Evolutionary conservation across 2,797 vertebrate genomes (phyloP), one percentile per base, ranked within the genome.

Genomic region (Strix occidentalis): DNA sequence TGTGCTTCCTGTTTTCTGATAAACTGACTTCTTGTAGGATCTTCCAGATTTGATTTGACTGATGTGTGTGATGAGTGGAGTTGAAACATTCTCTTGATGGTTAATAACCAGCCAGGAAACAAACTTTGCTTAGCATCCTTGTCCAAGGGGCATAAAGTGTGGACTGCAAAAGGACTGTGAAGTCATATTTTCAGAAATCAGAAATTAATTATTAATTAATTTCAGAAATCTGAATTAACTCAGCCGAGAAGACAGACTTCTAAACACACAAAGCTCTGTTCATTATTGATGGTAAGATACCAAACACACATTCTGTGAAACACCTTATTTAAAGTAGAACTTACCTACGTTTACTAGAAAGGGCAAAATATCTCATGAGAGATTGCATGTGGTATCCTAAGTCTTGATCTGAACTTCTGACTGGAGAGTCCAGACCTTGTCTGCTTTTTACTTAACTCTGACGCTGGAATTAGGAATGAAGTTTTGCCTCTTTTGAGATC

Each of bases 191-290:
- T 81, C 61, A 86, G 74, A 91, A 75, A 65, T 50, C 8, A 41
- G 19, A 53, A 77, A 51, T 87, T 50, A 95, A 79, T 94, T 71
- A 69, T 65, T 85, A 51, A 74, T 88, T 90, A 33, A 90, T 87
- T 87, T 65, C 82, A 58, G 57, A 88, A 84, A 86, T 75, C 17
- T 74, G 64, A 64, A 43, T 87, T 85, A 57, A 50, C 20, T 89
- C 54, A 54, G 16, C 24, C 43, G 46, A 31, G 48, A 84, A 83
- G 76, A 72, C 18, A 83, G 68, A 53, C 17, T 23, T 29, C 9
- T 81, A 58, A 89, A 78, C 54, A 65, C n/a, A 43, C 33, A 84
- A 57, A 57, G 26, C 54, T 89, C 17, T 84, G 15, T 75, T 96
- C 21, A 9, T 71, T 91, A 31, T 13, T 92, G 41, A 61, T 87